Evolutionary conservation across 2,113 vertebrate genomes (phyloP), one percentile per base, ranked within the genome.

Genomic region (Megalops atlanticus): DNA sequence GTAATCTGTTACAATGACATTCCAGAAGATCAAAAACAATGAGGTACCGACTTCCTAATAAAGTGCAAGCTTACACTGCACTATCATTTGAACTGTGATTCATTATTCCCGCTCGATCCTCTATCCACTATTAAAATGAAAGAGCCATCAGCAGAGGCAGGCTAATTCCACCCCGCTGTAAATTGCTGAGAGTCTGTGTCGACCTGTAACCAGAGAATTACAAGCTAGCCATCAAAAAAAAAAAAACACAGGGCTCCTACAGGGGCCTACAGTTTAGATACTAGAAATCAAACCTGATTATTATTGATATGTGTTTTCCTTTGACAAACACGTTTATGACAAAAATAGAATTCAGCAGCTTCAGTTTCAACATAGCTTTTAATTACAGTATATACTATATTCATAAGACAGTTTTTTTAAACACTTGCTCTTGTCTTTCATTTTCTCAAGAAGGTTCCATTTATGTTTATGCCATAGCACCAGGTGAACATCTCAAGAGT

Each of bases 1-100:
- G 69, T 89, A 91, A 92, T 93, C 87, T 91, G 87, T 91, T 89
- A 80, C 89, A 85, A 81, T 89, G 90, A 91, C 90, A 82, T 82
- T 89, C 80, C 80, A 43, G 52, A 89, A 88, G 86, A 93, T 93
- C 87, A 89, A 85, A 94, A 86, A 89, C 91, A 92, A 91, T 88
- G 91, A 92, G 90, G 86, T 86, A 85, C 91, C 88, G 91, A 89
- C 90, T 89, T 85, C 89, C 92, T 92, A 92, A 92, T 92, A 94
- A 93, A 93, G 85, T 85, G 82, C 76, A 52, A 87, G 91, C 91
- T 93, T 92, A 91, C 92, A 79, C 90, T 86, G 93, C 92, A 92
- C 88, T 89, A 88, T 84, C 83, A 71, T 82, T 89, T 89, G 92
- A 94, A 94, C 92, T 91, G 90, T 93, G 92, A 95, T 94, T 93